Conservation (phyloP, 2,113 vertebrate genomes). For the Trachemys scripta region DNA sequence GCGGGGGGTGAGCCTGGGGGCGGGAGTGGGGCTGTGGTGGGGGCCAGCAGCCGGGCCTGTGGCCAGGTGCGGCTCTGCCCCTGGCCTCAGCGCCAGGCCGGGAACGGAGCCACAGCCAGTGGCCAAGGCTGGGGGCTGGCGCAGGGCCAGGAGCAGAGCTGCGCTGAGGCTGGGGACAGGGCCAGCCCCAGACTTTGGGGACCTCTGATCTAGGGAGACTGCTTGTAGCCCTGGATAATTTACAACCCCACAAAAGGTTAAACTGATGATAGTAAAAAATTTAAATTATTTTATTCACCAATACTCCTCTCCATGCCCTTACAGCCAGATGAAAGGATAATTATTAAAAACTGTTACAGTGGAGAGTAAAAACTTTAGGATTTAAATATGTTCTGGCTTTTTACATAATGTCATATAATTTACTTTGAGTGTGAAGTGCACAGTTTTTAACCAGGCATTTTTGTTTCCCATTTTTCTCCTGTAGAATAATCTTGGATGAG, state of each 20-base stretch:
- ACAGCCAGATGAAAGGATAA: not conserved
- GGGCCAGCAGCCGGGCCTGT: too few species aligned
- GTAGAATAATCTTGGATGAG: conserved; percentile 96
- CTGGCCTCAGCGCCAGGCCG: too few species aligned
- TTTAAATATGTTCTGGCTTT: not conserved
- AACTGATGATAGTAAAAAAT: not conserved
- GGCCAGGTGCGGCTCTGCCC: too few species aligned
- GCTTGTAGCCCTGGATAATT: not conserved
- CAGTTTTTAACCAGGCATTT: not conserved
- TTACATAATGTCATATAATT: not conserved
- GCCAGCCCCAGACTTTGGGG: too few species aligned
- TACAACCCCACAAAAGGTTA: not conserved
- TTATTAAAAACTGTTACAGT: not conserved
- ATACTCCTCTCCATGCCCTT: not conserved
- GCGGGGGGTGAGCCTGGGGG: too few species aligned
- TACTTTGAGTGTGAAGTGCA: not conserved
- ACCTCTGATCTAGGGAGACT: not conserved
- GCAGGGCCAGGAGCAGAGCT: too few species aligned
- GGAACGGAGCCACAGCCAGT: too few species aligned
- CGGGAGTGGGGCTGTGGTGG: too few species aligned
- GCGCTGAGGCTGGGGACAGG: too few species aligned
- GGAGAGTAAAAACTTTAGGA: not conserved
- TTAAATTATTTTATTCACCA: not conserved
- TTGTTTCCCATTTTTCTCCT: conserved; percentile 2
- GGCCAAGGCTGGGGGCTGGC: too few species aligned